Base-by-base conservation (phyloP, 2,888 invertebrate species). In the Rhodophaea formosa region DNA sequence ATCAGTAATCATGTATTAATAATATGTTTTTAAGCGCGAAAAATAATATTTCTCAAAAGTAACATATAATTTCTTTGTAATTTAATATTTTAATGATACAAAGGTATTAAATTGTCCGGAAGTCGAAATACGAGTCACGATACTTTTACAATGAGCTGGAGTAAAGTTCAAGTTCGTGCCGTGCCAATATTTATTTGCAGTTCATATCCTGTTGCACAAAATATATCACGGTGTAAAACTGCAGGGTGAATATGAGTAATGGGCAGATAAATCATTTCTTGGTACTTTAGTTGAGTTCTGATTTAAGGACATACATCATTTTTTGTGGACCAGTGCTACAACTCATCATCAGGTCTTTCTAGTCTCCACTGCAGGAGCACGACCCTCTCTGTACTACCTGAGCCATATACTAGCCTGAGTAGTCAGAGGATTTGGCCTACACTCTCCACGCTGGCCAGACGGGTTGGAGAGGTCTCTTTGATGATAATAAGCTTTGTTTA, bases 131-230 rank as follows among this genome's bases (percentile, higher is more conserved):
- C 23, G 17, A 8, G 14, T 30, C 29, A 29, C 14, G 14, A 47
- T 65, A 53, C 29, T 47, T 60, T 63, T 51, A 10, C 51, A 51
- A 17, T 35, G 35, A 35, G 51, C 16, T 51, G 57, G 59, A 57
- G 63, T 67, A 70, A 74, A 67, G 65, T 29, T 65, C 66, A 68
- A 70, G 71, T 70, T 75, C 71, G 65, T 59, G 64, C 60, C 58
- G 62, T 64, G 59, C 56, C 53, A 54, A 30, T 57, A 58, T 58
- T 43, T 44, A 45, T 62, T 69, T 67, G 67, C 62, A 67, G 66
- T 59, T 56, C 16, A 46, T 51, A 17, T 51, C 53, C 30, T 46
- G 57, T 53, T 53, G 23, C 29, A 54, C 46, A 46, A 46, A 53
- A 35, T 23, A 35, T 32, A 32, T 49, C 49, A 49, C 49, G 32